These are phyloP conservation scores for Epizoanthus illoricatus DNA, from an alignment of 92 coral and sea anemone genomes.

Conservation along the genomic window DNA sequence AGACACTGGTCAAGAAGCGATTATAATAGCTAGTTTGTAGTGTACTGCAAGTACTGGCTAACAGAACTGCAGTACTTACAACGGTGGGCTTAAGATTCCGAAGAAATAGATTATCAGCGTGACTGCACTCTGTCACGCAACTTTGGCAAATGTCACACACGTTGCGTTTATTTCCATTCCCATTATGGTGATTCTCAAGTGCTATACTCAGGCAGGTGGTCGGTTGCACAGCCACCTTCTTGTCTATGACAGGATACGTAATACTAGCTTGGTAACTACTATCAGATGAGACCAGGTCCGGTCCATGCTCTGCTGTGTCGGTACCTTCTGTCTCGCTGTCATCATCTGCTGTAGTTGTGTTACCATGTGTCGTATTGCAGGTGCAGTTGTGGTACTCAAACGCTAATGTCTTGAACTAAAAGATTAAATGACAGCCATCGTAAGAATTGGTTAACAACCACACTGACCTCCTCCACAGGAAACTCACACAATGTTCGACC, in stretches of 20 bases:
- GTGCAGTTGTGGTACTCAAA: conserved; percentile 75
- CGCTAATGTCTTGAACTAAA: conserved; percentile 69
- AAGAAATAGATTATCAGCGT: conserved; percentile 24
- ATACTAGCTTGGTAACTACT: not conserved
- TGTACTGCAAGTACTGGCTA: conserved; percentile 42
- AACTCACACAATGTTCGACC: no score
- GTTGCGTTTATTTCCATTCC: conserved; percentile 37
- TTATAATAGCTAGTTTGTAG: conserved; percentile 43
- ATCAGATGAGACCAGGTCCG: conserved; percentile 10
- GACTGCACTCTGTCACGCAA: conserved; percentile 37
- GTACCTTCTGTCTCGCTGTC: not conserved
- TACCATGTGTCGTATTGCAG: conserved; percentile 37
- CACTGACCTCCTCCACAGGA: no score
- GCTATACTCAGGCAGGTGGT: conserved; percentile 46
- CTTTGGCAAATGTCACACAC: conserved; percentile 66
- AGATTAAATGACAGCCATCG: not conserved
- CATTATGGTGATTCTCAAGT: conserved; percentile 9
- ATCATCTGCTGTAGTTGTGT: not conserved
- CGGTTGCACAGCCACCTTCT: not conserved
- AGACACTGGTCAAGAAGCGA: conserved; percentile 41
- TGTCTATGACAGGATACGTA: not conserved
- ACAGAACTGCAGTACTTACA: not conserved
- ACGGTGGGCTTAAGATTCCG: conserved; percentile 29
- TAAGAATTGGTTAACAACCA: no score
- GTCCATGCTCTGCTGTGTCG: not conserved